phyloP scores from a whole-genome alignment of 2,113 vertebrate genomes.

The Notothenia rossii region DNA sequence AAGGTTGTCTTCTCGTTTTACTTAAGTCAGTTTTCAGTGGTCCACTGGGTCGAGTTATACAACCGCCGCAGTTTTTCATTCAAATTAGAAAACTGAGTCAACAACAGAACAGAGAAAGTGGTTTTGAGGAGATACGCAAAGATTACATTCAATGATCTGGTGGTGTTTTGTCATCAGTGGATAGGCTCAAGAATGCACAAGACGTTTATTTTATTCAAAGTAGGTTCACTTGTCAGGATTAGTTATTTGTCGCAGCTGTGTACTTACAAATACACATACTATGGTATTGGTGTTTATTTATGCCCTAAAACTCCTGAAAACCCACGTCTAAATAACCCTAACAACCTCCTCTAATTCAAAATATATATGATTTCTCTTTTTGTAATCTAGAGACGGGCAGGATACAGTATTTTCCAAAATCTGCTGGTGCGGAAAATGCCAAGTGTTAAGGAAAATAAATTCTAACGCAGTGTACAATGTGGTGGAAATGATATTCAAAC shows the following conservation, averaged over 20 bases:
- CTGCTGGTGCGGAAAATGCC: conserved; percentile 51
- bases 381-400: conserved; percentile 12
- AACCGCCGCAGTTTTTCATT: conserved; percentile 27
- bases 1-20: conserved; percentile 51
- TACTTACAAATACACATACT: background rate
- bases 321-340: conserved; percentile 23
- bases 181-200: background rate
- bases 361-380: conserved; percentile 39
- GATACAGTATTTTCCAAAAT: conserved; percentile 31
- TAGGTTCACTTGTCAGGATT: background rate
- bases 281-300: conserved; percentile 16
- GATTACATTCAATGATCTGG: conserved; percentile 9
- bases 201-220: conserved; percentile 9
- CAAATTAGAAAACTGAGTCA: background rate
- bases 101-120: conserved; percentile 5
- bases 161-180: conserved; percentile 24
- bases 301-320: conserved; percentile 16
- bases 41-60: background rate
- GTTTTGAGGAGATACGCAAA: conserved; percentile 5
- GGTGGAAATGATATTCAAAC: conserved; percentile 63
- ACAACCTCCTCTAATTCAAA: conserved; percentile 47
- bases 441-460: conserved; percentile 52
- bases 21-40: conserved; percentile 36
- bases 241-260: too few relatives aligned
- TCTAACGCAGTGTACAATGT: conserved; percentile 55